These are phyloP conservation scores for Mylabris sibirica DNA, from an alignment of 2,888 invertebrate species.

Conservation along the genomic window DNA sequence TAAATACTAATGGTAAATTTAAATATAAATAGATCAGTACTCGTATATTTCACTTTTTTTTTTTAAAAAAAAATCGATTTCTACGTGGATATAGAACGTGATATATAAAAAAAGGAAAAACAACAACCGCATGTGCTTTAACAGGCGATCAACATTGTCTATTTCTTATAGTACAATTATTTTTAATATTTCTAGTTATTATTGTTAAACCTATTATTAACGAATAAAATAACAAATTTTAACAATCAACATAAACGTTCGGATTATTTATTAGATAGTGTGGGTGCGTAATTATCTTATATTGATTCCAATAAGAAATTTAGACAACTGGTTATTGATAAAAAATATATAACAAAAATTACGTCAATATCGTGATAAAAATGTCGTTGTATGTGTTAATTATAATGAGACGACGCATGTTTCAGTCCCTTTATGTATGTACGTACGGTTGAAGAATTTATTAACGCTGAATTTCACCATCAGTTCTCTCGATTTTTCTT, in stretches of 20 bases:
- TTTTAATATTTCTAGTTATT: neutral
- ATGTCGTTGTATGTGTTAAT: slow-evolving; percentile 26
- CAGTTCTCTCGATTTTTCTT: slow-evolving; percentile 12
- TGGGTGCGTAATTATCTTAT: neutral
- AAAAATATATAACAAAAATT: neutral
- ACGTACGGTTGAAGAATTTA: slow-evolving; percentile 13
- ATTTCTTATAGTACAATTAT: neutral
- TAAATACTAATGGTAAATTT: neutral
- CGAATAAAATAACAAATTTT: too few relatives aligned
- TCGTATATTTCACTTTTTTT: neutral
- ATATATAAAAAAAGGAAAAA: neutral
- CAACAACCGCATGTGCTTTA: neutral
- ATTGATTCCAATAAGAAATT: slow-evolving; percentile 5
- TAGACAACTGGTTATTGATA: neutral
- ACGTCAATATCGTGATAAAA: slow-evolving; percentile 27
- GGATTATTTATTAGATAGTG: neutral
- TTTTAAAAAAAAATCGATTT: slow-evolving; percentile 34
- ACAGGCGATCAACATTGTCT: neutral
- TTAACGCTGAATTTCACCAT: slow-evolving; percentile 23
- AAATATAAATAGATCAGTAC: slow-evolving; percentile 4
- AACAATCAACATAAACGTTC: neutral
- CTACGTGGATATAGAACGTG: neutral
- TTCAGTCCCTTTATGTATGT: slow-evolving; percentile 3
- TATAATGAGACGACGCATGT: slow-evolving; percentile 19
- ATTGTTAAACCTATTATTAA: neutral